A percentile compares a stretch with the other conserved stretches of the same genome.
These are phyloP conservation scores for Herminia tarsipennalis DNA, from an alignment of 2,888 invertebrate genomes.

Conservation along the genomic window DNA sequence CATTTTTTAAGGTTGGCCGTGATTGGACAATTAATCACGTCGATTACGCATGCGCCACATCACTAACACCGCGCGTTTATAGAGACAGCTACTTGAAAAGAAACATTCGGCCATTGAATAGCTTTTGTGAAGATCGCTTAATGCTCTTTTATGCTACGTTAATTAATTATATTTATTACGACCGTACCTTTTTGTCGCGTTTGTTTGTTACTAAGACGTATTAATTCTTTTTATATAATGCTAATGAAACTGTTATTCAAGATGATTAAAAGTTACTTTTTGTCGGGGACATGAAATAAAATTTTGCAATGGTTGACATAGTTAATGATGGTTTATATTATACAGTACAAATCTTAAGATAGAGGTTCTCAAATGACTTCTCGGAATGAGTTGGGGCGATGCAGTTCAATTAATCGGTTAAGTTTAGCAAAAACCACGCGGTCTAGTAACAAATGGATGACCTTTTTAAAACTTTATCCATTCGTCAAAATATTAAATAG, in stretches of 20 bases:
- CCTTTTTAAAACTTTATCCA: no score
- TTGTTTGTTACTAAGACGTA: conserved; percentile 38
- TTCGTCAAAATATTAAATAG: no score
- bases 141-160: conserved; percentile 65
- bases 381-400: no score
- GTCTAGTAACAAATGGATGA: no score
- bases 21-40: conserved; percentile 67
- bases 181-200: conserved; percentile 55
- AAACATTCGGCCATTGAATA: conserved; percentile 61
- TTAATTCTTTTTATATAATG: conserved; percentile 38
- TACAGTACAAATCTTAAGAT: no score
- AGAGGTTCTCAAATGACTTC: no score
- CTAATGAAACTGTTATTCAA: conserved; percentile 48
- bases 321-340: not conserved
- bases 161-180: conserved; percentile 81
- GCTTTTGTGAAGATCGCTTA: conserved; percentile 59
- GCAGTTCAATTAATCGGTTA: no score
- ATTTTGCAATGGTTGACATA: conserved; percentile 39
- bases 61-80: conserved; percentile 69
- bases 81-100: conserved; percentile 70
- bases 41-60: conserved; percentile 66
- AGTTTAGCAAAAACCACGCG: no score
- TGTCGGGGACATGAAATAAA: conserved; percentile 39
- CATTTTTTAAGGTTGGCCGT: conserved; percentile 42
- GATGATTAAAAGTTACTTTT: conserved; percentile 38